Evolutionary conservation across 2,888 invertebrate species (phyloP), one percentile per base, ranked within the genome.

Genomic region (Myopa tessellatipennis): DNA sequence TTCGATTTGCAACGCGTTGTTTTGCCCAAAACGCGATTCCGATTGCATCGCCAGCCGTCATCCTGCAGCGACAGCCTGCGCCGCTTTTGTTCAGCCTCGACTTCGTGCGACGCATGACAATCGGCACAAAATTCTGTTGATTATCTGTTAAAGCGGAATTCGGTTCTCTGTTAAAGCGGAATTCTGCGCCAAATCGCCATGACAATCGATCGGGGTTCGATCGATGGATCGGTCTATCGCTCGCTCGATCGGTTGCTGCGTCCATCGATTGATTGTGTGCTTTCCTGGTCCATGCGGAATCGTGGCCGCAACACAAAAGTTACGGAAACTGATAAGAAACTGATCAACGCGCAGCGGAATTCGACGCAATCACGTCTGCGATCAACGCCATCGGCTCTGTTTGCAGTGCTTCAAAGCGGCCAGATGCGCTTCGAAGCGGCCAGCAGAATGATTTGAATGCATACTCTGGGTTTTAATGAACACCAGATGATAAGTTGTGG

Each of bases 1-100:
- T 18, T 67, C 8, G 14, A 18, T 40, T 67, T 67, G 67, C 10
- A n/a, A 67, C 36, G 67, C 67, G 36, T 67, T 67, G 67, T 67
- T 40, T 67, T 40, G 55, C 5, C 40, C 67, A 40, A 38, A 67
- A 67, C 5, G 40, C 18, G 16, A 8, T 26, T 26, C 40, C 18
- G 67, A 40, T 67, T n/a, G 67, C 67, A 67, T 67, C 67, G 36
- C 36, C 67, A 40, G 40, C 65, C 8, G 50, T 1, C 55, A 55
- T 55, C 55, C 55, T 55, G 10, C 55, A 55, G 16, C 55, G 55
- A 16, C 14, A 55, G 55, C 55, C 14, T n/a, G 55, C 55, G 10
- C 55, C 14, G 3, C 55, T 55, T 55, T 26, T n/a, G n/a, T 55
- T 55, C 4, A 55, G 5, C 16, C 55, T 5, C 14, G 14, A 12